Evolutionary conservation across 2,888 invertebrate species (phyloP).

Genomic region (Drosophila nr. fundita): DNA sequence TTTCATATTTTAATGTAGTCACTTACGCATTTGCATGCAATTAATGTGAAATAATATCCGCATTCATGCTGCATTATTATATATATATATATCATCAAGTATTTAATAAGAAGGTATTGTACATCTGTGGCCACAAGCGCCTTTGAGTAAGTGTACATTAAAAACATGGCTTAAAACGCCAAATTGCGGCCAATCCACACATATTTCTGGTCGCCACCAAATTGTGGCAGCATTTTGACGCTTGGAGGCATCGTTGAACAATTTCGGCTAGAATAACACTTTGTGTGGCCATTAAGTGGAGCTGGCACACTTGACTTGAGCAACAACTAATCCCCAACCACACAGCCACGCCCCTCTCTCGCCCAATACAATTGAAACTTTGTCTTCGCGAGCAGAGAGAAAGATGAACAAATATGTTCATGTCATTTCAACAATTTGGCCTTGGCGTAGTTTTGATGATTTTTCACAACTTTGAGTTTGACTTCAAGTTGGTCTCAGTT

Average conservation of each 20-base stretch:
- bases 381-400: not conserved
- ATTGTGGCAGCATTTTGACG: constrained; percentile 18
- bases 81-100: not conserved
- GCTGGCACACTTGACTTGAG: constrained; percentile 12
- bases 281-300: constrained; percentile 15
- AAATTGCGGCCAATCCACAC: not conserved
- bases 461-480: constrained; percentile 9
- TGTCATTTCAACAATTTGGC: constrained; percentile 6
- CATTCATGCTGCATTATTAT: constrained; percentile 41
- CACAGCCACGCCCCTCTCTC: too few relatives aligned
- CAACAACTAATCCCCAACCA: not conserved
- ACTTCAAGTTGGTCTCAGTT: constrained; percentile 5
- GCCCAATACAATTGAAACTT: constrained; percentile 17
- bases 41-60: constrained; percentile 62
- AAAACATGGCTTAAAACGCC: constrained; percentile 22
- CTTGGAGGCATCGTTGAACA: constrained; percentile 15
- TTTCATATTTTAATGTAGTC: constrained; percentile 60
- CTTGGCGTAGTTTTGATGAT: constrained; percentile 20
- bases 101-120: constrained; percentile 30
- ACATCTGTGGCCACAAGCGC: constrained; percentile 24
- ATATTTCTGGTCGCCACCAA: not conserved
- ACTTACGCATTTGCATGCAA: constrained; percentile 52
- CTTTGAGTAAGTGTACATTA: constrained; percentile 60
- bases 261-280: constrained; percentile 23
- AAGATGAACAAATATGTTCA: constrained; percentile 8